Conservation (phyloP, 2,797 vertebrate genomes). For the Bufotes viridis region DNA sequence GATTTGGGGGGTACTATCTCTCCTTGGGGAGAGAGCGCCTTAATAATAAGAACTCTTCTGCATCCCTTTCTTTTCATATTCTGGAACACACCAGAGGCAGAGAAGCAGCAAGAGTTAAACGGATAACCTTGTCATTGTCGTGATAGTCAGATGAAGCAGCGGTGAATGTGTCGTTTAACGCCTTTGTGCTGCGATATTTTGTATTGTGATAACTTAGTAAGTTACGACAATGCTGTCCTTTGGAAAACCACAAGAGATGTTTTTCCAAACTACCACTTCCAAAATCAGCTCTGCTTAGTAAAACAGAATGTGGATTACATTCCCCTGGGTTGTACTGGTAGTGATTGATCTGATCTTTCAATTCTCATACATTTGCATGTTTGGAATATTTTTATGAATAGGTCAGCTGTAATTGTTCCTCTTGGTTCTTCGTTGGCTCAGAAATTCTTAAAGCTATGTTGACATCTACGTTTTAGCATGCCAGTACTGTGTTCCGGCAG, state of each 20-base stretch:
- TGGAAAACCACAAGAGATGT: background rate
- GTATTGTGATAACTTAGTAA: background rate
- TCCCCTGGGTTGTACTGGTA: background rate
- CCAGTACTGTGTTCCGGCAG: too few species aligned
- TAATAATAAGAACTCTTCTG: too few species aligned
- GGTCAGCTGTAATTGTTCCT: background rate
- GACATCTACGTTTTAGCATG: too few species aligned
- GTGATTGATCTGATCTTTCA: background rate
- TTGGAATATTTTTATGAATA: constrained; percentile 1
- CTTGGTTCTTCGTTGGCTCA: background rate
- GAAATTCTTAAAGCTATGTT: too few species aligned
- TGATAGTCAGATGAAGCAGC: background rate
- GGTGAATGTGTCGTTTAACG: background rate
- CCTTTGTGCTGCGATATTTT: background rate
- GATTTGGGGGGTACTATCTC: background rate
- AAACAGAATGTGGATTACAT: background rate
- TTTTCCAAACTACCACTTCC: background rate
- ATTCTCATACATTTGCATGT: background rate
- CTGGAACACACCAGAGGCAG: background rate
- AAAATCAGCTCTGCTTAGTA: background rate
- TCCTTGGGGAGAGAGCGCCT: too few species aligned
- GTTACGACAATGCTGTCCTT: background rate
- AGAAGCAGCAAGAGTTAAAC: background rate
- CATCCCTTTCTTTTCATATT: background rate
- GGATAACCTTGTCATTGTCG: background rate